phyloP scores from a whole-genome alignment of 2,797 vertebrate genomes.

The Cygnus olor region DNA sequence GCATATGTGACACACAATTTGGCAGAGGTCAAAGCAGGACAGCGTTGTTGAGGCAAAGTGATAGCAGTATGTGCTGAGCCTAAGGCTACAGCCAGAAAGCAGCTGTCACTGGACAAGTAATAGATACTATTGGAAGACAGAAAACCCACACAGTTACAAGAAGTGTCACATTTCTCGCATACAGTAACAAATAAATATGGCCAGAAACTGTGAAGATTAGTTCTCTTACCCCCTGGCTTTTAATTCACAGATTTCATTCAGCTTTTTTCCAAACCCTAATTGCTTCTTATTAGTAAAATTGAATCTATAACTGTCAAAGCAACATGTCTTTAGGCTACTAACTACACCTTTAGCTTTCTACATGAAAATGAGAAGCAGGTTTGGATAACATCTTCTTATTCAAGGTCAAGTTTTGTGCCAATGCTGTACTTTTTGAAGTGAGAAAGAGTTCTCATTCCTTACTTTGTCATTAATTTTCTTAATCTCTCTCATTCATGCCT shows the following conservation, averaged over 20 bases:
- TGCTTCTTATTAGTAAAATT: slow-evolving; percentile 17
- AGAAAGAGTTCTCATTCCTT: background rate
- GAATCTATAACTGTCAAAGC: background rate
- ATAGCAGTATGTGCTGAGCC: slow-evolving; percentile 3
- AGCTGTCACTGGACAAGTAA: slow-evolving; percentile 31
- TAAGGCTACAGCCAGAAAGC: slow-evolving; percentile 45
- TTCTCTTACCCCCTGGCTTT: background rate
- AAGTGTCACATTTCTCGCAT: background rate
- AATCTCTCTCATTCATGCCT: background rate
- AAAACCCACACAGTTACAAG: background rate
- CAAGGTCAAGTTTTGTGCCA: slow-evolving; percentile 4
- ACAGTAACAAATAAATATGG: background rate
- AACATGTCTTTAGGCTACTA: background rate
- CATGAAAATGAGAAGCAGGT: background rate
- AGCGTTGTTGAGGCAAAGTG: background rate
- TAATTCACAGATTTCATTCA: slow-evolving; percentile 1
- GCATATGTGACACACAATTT: slow-evolving; percentile 28
- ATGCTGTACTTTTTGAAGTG: background rate
- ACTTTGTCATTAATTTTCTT: background rate
- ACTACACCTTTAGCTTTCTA: background rate
- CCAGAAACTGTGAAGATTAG: background rate
- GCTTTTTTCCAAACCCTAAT: background rate
- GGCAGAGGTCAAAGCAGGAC: slow-evolving; percentile 45
- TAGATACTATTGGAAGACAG: background rate
- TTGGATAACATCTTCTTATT: background rate